phyloP scores from a whole-genome alignment of 2,888 invertebrate species.

The Charanyca ferruginea region DNA sequence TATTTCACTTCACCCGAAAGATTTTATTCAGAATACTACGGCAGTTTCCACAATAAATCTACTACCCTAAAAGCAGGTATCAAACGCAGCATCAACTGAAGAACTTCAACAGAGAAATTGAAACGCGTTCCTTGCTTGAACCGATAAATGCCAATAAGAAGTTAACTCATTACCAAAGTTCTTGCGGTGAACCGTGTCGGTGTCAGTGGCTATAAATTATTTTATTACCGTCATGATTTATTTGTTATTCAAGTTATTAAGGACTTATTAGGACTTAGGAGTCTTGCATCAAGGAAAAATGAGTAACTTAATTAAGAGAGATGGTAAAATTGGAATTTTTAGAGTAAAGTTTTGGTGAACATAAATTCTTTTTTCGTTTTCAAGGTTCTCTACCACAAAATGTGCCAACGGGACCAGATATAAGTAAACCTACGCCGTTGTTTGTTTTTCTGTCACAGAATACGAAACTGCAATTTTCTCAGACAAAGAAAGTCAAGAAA shows the following conservation, averaged over 20 bases:
- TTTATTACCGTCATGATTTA: conserved; percentile 64
- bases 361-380: not conserved
- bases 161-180: conserved; percentile 69
- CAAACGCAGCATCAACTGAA: conserved; percentile 31
- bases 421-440: too few relatives aligned
- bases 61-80: not conserved
- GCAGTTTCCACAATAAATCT: too few relatives aligned
- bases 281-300: conserved; percentile 1
- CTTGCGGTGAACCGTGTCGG: conserved; percentile 54
- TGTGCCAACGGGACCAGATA: too few relatives aligned
- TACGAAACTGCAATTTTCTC: too few relatives aligned
- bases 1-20: too few relatives aligned
- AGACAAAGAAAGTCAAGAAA: not conserved
- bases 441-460: too few relatives aligned
- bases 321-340: not conserved
- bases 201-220: conserved; percentile 59
- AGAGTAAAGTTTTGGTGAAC: not conserved
- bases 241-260: conserved; percentile 47
- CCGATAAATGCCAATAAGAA: conserved; percentile 66
- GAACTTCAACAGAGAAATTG: conserved; percentile 66
- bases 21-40: too few relatives aligned
- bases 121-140: conserved; percentile 66
- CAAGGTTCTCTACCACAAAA: not conserved
- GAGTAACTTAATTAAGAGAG: not conserved
- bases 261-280: conserved; percentile 20